Conservation (phyloP, 2,113 vertebrate genomes). For the Anoura caudifer region DNA sequence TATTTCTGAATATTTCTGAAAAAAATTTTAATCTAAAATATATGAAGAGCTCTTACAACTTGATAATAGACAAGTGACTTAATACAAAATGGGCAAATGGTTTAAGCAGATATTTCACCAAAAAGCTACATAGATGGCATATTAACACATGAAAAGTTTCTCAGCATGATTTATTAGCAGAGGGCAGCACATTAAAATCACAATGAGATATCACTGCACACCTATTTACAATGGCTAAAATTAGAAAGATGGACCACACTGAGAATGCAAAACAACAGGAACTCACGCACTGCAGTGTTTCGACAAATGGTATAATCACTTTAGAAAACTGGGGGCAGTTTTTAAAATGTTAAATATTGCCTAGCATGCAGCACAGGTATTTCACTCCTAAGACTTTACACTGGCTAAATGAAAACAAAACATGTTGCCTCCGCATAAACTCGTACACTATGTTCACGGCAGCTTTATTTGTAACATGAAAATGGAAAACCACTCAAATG, state of each 20-base stretch:
- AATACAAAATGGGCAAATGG: background rate
- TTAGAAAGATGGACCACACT: background rate
- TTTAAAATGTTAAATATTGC: background rate
- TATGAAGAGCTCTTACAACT: background rate
- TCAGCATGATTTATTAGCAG: background rate
- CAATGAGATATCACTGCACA: background rate
- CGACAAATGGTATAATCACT: background rate
- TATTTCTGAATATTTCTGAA: background rate
- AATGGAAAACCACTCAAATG: background rate
- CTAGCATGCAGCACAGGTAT: background rate
- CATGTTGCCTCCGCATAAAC: background rate
- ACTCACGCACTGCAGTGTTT: background rate
- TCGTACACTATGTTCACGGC: background rate
- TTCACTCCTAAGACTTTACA: background rate
- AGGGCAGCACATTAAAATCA: background rate
- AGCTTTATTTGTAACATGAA: background rate
- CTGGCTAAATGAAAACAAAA: background rate
- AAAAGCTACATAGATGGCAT: background rate
- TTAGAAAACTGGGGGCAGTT: background rate
- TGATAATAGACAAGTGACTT: background rate
- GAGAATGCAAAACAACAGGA: background rate
- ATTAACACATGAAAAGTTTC: background rate
- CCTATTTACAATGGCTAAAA: background rate
- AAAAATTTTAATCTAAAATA: background rate
- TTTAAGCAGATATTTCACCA: background rate